A percentile compares a stretch with the other conserved stretches of the same genome.
Evolutionary conservation across 2,797 vertebrate species (phyloP).

Genomic region (Fundulus diaphanus): DNA sequence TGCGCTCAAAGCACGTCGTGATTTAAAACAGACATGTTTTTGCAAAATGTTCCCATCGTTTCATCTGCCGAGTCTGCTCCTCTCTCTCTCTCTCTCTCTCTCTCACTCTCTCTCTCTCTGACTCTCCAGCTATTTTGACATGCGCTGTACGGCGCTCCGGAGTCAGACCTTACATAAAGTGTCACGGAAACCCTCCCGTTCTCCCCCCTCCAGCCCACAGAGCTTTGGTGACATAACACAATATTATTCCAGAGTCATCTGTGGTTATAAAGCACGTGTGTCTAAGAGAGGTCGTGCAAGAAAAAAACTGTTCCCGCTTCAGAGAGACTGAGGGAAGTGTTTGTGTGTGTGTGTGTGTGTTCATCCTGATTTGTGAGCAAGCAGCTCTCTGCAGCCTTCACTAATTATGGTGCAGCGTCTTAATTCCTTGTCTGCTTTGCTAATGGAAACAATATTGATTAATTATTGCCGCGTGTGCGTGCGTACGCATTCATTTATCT

Average conservation of each 20-base stretch:
- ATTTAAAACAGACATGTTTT: conserved; percentile 23
- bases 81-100: not conserved
- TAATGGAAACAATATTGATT: conserved; percentile 76
- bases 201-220: conserved; percentile 14
- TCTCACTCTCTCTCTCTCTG: conserved; percentile 1
- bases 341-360: conserved; percentile 12
- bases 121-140: conserved; percentile 40
- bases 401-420: conserved; percentile 69
- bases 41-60: not conserved
- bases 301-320: conserved; percentile 21
- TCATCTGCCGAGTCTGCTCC: not conserved
- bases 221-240: conserved; percentile 61
- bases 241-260: conserved; percentile 44
- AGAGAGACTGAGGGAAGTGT: conserved; percentile 4
- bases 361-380: conserved; percentile 57
- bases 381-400: conserved; percentile 56
- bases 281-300: conserved; percentile 33
- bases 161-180: conserved; percentile 61
- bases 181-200: conserved; percentile 43
- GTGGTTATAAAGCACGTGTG: conserved; percentile 45
- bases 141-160: conserved; percentile 48
- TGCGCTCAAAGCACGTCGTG: conserved; percentile 24
- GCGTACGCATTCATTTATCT: conserved; percentile 16
- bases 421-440: conserved; percentile 56
- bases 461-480: conserved; percentile 47